These are phyloP conservation scores for Reinhardtius hippoglossoides DNA, from an alignment of 2,113 vertebrate genomes.

Conservation along the genomic window DNA sequence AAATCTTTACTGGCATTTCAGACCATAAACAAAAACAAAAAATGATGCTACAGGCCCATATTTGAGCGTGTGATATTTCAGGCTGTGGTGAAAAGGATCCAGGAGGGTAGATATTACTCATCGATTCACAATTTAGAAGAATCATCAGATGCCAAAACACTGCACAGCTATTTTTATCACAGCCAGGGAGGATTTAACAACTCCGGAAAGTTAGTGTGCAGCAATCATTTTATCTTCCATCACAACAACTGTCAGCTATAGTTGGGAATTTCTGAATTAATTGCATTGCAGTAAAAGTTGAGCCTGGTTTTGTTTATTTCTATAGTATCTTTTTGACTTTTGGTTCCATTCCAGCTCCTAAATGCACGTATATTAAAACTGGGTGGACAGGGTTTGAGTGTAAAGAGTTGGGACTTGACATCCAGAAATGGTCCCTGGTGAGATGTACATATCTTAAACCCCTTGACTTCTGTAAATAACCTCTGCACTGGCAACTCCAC, in stretches of 20 bases:
- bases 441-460: not conserved
- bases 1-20: not conserved
- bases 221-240: not conserved
- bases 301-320: not conserved
- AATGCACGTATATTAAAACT: no score
- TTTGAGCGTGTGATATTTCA: not conserved
- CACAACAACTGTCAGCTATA: not conserved
- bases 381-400: no score
- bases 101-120: not conserved
- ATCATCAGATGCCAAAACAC: no score
- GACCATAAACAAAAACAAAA: not conserved
- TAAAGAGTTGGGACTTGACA: no score
- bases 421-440: no score
- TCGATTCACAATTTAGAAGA: not conserved
- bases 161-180: no score
- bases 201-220: not conserved
- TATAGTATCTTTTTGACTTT: no score
- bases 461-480: no score
- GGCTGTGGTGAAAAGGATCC: not conserved
- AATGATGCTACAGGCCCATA: no score
- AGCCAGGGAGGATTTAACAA: not conserved
- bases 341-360: no score
- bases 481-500: no score
- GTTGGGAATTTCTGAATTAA: not conserved
- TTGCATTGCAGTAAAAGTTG: not conserved